These are phyloP conservation scores for Melanchra persicariae DNA, from an alignment of 2,888 invertebrate species.

Conservation along the genomic window DNA sequence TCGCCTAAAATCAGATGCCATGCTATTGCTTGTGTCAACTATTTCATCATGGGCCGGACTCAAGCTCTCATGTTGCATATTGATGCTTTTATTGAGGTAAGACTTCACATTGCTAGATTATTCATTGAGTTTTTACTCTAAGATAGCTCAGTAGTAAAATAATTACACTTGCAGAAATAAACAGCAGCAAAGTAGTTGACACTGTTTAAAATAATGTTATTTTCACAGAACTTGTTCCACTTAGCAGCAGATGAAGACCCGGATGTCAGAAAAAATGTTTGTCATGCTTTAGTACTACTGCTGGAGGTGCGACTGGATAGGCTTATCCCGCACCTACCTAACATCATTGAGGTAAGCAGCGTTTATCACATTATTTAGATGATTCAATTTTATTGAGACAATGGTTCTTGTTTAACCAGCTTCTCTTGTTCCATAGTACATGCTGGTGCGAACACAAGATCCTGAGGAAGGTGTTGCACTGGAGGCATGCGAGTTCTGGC, in stretches of 20 bases:
- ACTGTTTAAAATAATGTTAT: slow-evolving; percentile 38
- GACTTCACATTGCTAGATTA: background rate
- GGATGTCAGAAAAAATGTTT: slow-evolving; percentile 99
- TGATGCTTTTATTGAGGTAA: slow-evolving; percentile 96
- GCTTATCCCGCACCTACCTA: slow-evolving; percentile 98
- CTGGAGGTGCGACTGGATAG: slow-evolving; percentile 98
- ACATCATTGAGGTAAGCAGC: slow-evolving; percentile 96
- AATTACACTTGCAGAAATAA: background rate
- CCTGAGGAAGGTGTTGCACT: slow-evolving; percentile 98
- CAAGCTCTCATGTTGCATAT: slow-evolving; percentile 98
- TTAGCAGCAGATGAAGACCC: slow-evolving; percentile 98
- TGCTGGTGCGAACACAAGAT: slow-evolving; percentile 98
- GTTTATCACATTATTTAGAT: background rate
- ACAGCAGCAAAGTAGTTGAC: background rate
- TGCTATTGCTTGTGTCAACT: slow-evolving; percentile 99
- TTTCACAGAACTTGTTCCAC: slow-evolving; percentile 95
- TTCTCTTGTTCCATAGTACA: slow-evolving; percentile 92
- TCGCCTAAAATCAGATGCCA: slow-evolving; percentile 99
- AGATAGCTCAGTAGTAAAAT: background rate
- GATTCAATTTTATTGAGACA: background rate
- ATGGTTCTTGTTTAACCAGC: background rate
- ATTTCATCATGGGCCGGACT: slow-evolving; percentile 98
- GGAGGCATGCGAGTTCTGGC: slow-evolving; percentile 99
- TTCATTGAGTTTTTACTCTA: background rate
- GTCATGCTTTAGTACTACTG: slow-evolving; percentile 98